A percentile compares a stretch with the other conserved stretches of the same genome.
These are phyloP conservation scores for Tachina lurida DNA, from an alignment of 2,888 invertebrate genomes.

Conservation along the genomic window DNA sequence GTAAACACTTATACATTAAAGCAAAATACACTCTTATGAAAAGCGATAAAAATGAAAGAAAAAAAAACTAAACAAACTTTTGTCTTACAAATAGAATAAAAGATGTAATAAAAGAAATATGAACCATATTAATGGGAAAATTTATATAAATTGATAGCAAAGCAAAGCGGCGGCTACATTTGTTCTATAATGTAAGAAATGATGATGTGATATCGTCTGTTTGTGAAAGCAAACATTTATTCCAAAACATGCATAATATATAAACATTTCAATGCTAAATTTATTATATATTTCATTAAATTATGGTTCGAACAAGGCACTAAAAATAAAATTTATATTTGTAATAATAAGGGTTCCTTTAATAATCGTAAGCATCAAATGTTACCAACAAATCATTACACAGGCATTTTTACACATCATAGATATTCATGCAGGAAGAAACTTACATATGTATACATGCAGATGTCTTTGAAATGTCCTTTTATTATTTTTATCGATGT, in stretches of 20 bases:
- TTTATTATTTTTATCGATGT: slow-evolving; percentile 43
- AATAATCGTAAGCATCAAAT: not conserved
- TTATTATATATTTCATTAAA: slow-evolving; percentile 41
- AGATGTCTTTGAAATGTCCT: slow-evolving; percentile 35
- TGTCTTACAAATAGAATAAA: slow-evolving; percentile 15
- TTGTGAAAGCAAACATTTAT: slow-evolving; percentile 27
- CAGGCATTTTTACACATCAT: slow-evolving; percentile 10
- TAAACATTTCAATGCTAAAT: not conserved
- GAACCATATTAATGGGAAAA: slow-evolving; percentile 19
- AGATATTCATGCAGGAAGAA: not conserved
- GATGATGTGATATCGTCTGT: slow-evolving; percentile 1
- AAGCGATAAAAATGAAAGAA: not conserved
- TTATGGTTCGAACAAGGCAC: slow-evolving; percentile 33
- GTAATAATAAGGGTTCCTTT: slow-evolving; percentile 25
- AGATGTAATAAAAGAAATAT: slow-evolving; percentile 10
- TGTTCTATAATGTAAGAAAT: slow-evolving; percentile 22
- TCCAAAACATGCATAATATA: slow-evolving; percentile 47
- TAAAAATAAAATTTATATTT: slow-evolving; percentile 39
- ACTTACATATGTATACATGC: slow-evolving; percentile 4
- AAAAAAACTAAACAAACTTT: not conserved
- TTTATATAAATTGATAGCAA: slow-evolving; percentile 49
- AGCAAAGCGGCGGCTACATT: slow-evolving; percentile 13
- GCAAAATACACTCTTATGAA: slow-evolving; percentile 32
- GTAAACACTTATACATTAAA: slow-evolving; percentile 5
- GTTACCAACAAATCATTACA: slow-evolving; percentile 16